phyloP scores from a whole-genome alignment of 2,113 vertebrate species.

The Anthoscopus minutus region DNA sequence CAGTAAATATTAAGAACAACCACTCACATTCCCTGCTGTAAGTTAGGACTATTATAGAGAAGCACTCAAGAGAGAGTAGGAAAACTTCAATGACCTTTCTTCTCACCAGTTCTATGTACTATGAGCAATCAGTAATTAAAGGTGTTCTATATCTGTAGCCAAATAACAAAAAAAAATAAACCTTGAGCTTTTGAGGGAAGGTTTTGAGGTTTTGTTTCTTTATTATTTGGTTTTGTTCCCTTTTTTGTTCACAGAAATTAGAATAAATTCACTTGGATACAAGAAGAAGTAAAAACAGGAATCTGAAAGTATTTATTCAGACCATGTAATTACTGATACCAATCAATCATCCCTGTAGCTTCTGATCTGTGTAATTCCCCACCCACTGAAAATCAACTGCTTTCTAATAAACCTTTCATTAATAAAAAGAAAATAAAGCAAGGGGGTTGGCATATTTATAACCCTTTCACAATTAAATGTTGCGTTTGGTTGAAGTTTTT shows the following conservation, averaged over 20 bases:
- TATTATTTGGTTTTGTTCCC: background rate
- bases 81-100: constrained; percentile 20
- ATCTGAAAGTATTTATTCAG: background rate
- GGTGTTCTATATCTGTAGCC: background rate
- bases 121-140: background rate
- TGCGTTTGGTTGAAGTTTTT: rapidly evolving
- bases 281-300: background rate
- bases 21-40: background rate
- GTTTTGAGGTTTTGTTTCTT: background rate
- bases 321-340: background rate
- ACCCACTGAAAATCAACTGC: background rate
- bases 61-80: background rate
- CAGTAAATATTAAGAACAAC: background rate
- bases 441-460: background rate
- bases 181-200: background rate
- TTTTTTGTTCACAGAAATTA: background rate
- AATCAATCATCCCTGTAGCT: background rate
- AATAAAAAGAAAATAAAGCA: background rate
- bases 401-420: background rate
- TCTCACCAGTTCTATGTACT: background rate
- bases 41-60: background rate
- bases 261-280: background rate
- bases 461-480: background rate
- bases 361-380: background rate
- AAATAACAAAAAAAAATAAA: background rate